Evolutionary conservation across 2,888 invertebrate genomes (phyloP), one percentile per base, ranked within the genome.

Genomic region (Incurvaria masculella): DNA sequence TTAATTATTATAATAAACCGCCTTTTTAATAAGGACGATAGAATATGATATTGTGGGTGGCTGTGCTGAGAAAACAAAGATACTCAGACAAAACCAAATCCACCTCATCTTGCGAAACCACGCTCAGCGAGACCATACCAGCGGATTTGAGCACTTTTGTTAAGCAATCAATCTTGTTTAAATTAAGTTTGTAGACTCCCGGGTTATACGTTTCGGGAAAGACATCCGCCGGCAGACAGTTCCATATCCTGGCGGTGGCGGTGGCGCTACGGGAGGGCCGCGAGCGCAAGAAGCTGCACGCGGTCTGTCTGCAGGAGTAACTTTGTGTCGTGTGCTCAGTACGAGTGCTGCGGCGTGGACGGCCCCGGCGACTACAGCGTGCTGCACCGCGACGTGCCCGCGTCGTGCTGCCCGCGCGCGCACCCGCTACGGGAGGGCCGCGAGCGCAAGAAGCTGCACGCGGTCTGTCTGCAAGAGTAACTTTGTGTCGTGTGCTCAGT

Each of bases 331-430:
- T n/a, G n/a, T 21, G 42, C 49, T 10, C 57, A 84, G 82, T 69
- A 87, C 48, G 75, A 80, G 63, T 86, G 85, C 61, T 86, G 86
- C 49, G 86, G 86, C 2, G 79, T 85, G 1, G 81, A 82, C 46
- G 79, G 80, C 2, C 84, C 84, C 1, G 72, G 79, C 42, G 85
- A 85, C 60, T 86, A 86, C 75, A 65, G 72, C 4, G 69, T 75
- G 40, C 61, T 81, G 1, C 73, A 80, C 53, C 79, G 74, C 4
- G 80, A 80, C 17, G 66, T 86, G 10, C 86, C 87, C 1, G 65
- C 80, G 1, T 84, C 86, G 1, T 88, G 88, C 61, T 88, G 88
- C 66, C 78, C 65, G 2, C 66, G 68, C 53, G 74, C 72, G 16
- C 63, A 72, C 43, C 68, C 71, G 0, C 61, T 78, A 0, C 64